Percentiles rank a stretch among this genome's conserved stretches.
phyloP scores from a whole-genome alignment of 2,797 vertebrate species.

The Streptopelia turtur region DNA sequence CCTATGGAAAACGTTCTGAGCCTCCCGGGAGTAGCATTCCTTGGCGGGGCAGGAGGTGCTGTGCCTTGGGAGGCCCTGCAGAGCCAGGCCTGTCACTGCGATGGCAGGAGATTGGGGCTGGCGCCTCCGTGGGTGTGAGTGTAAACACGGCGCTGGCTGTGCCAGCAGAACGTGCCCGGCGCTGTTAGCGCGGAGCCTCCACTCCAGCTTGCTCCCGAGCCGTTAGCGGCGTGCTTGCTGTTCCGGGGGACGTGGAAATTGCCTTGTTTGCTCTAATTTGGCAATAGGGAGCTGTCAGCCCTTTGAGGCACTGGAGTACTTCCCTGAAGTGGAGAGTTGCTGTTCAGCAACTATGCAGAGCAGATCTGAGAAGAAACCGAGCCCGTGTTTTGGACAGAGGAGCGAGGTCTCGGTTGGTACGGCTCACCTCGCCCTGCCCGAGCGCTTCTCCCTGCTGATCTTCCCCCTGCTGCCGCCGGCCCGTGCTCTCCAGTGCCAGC shows the following conservation, averaged over 20 bases:
- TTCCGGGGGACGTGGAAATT: slow-evolving; percentile 23
- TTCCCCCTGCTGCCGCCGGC: neutral
- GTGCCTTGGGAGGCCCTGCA: neutral
- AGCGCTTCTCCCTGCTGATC: neutral
- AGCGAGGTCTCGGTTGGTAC: neutral
- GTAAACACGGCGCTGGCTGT: slow-evolving; percentile 12
- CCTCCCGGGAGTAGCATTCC: slow-evolving; percentile 13
- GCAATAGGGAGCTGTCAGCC: neutral
- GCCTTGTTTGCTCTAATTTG: slow-evolving; percentile 45
- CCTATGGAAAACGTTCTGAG: neutral
- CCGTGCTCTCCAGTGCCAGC: neutral
- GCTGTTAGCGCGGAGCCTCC: slow-evolving; percentile 10
- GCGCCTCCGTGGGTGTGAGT: slow-evolving; percentile 13
- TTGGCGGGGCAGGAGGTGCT: neutral
- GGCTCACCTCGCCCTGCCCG: neutral
- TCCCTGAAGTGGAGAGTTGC: neutral
- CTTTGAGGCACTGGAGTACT: slow-evolving; percentile 22
- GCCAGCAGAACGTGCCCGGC: slow-evolving; percentile 35
- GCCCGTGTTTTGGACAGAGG: neutral
- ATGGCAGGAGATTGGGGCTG: neutral
- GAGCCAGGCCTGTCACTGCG: neutral
- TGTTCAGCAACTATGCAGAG: slow-evolving; percentile 6
- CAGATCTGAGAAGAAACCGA: neutral
- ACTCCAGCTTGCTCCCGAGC: slow-evolving; percentile 1
- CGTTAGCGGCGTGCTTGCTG: neutral